Percentiles rank a stretch among this genome's conserved stretches.
These are phyloP conservation scores for Microtus richardsoni DNA, from an alignment of 2,113 vertebrate species.

Conservation along the genomic window DNA sequence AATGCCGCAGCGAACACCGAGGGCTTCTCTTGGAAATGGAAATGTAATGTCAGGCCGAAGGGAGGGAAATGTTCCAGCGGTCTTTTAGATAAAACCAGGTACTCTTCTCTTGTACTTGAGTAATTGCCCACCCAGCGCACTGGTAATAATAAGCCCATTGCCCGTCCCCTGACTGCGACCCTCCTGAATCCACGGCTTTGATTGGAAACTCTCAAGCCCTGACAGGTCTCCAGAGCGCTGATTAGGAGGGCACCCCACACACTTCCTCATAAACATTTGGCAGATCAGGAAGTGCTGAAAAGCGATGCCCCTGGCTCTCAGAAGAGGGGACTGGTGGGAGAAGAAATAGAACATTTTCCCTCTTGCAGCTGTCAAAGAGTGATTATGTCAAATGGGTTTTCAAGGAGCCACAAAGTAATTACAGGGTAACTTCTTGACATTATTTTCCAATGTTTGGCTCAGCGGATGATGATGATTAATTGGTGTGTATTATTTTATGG, in stretches of 20 bases:
- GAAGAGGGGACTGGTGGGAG: slow-evolving; percentile 76
- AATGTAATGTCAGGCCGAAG: slow-evolving; percentile 34
- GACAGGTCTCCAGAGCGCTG: slow-evolving; percentile 73
- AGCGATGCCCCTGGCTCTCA: slow-evolving; percentile 76
- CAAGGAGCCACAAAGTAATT: slow-evolving; percentile 82
- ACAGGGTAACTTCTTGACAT: slow-evolving; percentile 82
- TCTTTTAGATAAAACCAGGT: slow-evolving; percentile 69
- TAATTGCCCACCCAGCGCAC: slow-evolving; percentile 66
- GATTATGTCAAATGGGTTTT: slow-evolving; percentile 82
- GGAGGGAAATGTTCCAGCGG: slow-evolving; percentile 45
- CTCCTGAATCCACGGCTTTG: slow-evolving; percentile 76
- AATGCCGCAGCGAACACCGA: background rate
- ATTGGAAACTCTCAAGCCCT: slow-evolving; percentile 82
- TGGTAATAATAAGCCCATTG: slow-evolving; percentile 78
- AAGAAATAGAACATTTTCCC: slow-evolving; percentile 75
- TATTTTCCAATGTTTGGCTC: slow-evolving; percentile 81
- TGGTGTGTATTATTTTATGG: slow-evolving; percentile 80
- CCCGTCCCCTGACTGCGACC: slow-evolving; percentile 74
- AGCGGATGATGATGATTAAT: slow-evolving; percentile 80
- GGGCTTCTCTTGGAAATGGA: slow-evolving; percentile 55
- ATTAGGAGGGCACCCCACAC: slow-evolving; percentile 80
- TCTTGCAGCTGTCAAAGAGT: slow-evolving; percentile 78
- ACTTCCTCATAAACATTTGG: slow-evolving; percentile 79
- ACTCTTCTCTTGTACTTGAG: slow-evolving; percentile 66
- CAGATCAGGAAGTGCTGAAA: slow-evolving; percentile 78